Evolutionary conservation across 2,888 invertebrate species (phyloP).

Genomic region (Melinaea menophilus): DNA sequence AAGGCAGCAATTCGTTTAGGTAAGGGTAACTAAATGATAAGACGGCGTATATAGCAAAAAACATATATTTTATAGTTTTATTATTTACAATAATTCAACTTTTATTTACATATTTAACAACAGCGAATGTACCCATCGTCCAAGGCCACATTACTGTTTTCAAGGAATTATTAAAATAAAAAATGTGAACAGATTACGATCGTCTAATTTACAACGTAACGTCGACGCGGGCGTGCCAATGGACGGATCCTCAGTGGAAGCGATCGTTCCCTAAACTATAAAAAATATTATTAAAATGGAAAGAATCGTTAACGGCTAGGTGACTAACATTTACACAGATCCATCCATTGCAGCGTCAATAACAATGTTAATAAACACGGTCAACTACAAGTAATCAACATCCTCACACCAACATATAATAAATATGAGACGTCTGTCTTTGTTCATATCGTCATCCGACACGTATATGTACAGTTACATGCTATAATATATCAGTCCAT

Average conservation of each 20-base stretch:
- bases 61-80: slow-evolving; percentile 76
- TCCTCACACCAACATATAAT: slow-evolving; percentile 57
- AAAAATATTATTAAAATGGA: slow-evolving; percentile 50
- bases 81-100: slow-evolving; percentile 77
- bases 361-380: slow-evolving; percentile 41
- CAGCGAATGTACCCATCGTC: slow-evolving; percentile 61
- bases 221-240: slow-evolving; percentile 38
- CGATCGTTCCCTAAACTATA: slow-evolving; percentile 41
- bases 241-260: slow-evolving; percentile 41
- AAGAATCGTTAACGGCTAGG: slow-evolving; percentile 44
- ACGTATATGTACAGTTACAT: slow-evolving; percentile 60
- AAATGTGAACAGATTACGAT: slow-evolving; percentile 47
- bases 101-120: slow-evolving; percentile 78
- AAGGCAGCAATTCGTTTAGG: background rate
- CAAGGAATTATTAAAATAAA: slow-evolving; percentile 56
- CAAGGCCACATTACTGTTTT: slow-evolving; percentile 70
- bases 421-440: slow-evolving; percentile 71
- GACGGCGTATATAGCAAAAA: slow-evolving; percentile 65
- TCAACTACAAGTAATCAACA: slow-evolving; percentile 64
- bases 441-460: slow-evolving; percentile 62
- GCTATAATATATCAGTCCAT: slow-evolving; percentile 59
- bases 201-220: slow-evolving; percentile 37
- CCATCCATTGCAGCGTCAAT: slow-evolving; percentile 42
- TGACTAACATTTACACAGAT: slow-evolving; percentile 41
- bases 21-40: slow-evolving; percentile 36